Conservation (phyloP, 2,797 vertebrate genomes). For the Falco novaeseelandiae region DNA sequence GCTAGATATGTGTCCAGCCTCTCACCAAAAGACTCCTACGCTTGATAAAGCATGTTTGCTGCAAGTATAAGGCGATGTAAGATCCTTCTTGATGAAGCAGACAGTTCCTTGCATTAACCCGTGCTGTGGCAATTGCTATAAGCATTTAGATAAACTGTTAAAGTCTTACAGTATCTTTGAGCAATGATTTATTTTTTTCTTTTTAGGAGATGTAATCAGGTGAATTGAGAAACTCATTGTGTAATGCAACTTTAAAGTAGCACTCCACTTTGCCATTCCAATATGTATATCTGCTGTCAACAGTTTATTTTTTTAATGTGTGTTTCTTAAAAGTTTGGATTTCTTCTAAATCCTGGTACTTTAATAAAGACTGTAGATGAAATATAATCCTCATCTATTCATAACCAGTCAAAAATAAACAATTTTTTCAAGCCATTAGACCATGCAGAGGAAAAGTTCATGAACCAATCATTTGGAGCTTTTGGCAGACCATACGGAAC, state of each 20-base stretch:
- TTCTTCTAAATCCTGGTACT: conserved; percentile 50
- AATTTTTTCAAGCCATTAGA: conserved; percentile 59
- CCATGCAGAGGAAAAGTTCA: conserved; percentile 65
- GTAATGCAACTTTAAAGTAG: conserved; percentile 43
- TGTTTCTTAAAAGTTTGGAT: conserved; percentile 57
- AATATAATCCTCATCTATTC: conserved; percentile 69
- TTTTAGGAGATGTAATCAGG: not conserved
- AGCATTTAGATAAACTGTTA: not conserved
- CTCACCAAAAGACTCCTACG: not conserved
- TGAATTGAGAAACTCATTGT: conserved; percentile 1
- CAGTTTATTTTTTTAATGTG: conserved; percentile 46
- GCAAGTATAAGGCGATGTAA: not conserved
- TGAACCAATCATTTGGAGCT: conserved; percentile 69
- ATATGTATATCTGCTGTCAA: conserved; percentile 44
- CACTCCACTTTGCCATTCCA: not conserved
- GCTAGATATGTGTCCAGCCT: rapidly evolving
- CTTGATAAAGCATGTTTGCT: not conserved
- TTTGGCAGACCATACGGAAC: conserved; percentile 72
- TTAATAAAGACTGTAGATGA: conserved; percentile 59
- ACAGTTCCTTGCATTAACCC: not conserved
- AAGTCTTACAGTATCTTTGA: not conserved
- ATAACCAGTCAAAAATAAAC: conserved; percentile 66
- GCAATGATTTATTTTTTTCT: not conserved
- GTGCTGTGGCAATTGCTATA: not conserved
- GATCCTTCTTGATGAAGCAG: not conserved